Evolutionary conservation across 2,797 vertebrate species (phyloP).

Genomic region (Sandelia bainsii): DNA sequence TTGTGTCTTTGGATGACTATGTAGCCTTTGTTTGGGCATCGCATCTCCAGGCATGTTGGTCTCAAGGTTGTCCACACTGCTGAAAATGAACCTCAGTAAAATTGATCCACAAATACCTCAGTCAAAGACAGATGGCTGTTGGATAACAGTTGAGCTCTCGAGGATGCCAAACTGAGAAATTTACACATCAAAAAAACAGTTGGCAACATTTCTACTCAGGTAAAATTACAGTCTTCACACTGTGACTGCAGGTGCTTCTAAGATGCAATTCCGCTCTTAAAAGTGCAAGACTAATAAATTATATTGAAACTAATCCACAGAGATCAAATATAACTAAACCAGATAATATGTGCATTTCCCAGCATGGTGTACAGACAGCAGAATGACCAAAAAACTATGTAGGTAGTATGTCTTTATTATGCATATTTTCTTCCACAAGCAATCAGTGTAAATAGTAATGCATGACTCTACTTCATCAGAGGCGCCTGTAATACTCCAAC

Average conservation of each 20-base stretch:
- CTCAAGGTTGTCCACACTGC: conserved; percentile 66
- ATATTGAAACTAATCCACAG: conserved; percentile 17
- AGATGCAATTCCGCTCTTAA: conserved; percentile 20
- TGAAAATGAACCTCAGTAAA: conserved; percentile 38
- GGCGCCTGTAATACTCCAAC: conserved; percentile 25
- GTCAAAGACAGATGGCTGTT: conserved; percentile 51
- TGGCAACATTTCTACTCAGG: conserved; percentile 49
- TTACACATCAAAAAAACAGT: conserved; percentile 56
- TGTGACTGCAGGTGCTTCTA: conserved; percentile 13
- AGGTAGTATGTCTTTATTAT: conserved; percentile 6
- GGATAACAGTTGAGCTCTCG: conserved; percentile 47
- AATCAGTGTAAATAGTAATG: neutral
- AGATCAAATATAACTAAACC: conserved; percentile 27
- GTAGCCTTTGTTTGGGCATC: conserved; percentile 45
- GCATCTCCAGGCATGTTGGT: conserved; percentile 35
- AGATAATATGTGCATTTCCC: conserved; percentile 32
- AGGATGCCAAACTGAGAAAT: conserved; percentile 43
- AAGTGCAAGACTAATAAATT: conserved; percentile 6
- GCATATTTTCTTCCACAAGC: conserved; percentile 11
- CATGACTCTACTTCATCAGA: conserved; percentile 28
- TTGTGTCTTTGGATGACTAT: conserved; percentile 61
- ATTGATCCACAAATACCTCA: conserved; percentile 43
- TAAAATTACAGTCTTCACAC: conserved; percentile 33
- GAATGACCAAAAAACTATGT: conserved; percentile 7
- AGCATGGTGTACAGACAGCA: neutral